Conservation (phyloP, 2,888 invertebrate species). For the Arge pagana region DNA sequence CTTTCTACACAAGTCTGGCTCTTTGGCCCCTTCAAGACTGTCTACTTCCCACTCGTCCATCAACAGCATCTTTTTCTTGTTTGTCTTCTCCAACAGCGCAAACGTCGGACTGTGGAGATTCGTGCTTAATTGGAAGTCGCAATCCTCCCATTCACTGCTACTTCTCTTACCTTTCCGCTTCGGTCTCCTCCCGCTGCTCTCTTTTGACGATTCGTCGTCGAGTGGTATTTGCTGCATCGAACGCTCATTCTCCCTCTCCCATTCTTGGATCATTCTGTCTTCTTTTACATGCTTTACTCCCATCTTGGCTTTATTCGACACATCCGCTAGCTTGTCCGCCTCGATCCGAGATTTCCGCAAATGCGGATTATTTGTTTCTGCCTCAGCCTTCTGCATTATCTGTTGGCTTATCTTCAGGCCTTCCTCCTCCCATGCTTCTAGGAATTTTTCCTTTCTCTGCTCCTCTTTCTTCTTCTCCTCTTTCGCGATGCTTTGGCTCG, state of each 20-base stretch:
- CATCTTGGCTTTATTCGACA: not conserved
- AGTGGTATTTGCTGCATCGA: slow-evolving; percentile 32
- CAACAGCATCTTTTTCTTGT: slow-evolving; percentile 37
- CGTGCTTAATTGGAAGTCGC: slow-evolving; percentile 41
- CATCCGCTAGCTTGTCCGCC: not conserved
- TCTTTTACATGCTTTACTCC: slow-evolving; percentile 25
- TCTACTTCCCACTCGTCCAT: slow-evolving; percentile 55
- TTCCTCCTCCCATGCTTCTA: slow-evolving; percentile 13
- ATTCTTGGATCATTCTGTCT: slow-evolving; percentile 36
- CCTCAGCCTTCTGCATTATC: slow-evolving; percentile 1
- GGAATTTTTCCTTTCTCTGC: not conserved
- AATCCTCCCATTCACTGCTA: slow-evolving; percentile 41
- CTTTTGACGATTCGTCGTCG: slow-evolving; percentile 26
- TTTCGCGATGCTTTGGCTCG: not conserved
- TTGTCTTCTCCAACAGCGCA: slow-evolving; percentile 48
- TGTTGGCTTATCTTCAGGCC: slow-evolving; percentile 1
- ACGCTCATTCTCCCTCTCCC: slow-evolving; percentile 37
- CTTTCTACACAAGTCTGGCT: slow-evolving; percentile 19
- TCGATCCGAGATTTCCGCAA: slow-evolving; percentile 1
- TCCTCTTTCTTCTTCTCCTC: slow-evolving; percentile 6
- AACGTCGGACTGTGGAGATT: slow-evolving; percentile 48
- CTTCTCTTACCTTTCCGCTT: slow-evolving; percentile 26
- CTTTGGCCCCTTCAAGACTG: slow-evolving; percentile 45
- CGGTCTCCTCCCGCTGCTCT: slow-evolving; percentile 29
- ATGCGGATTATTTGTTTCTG: not conserved